Conservation (phyloP, 2,797 vertebrate species). For the Argentina silus region DNA sequence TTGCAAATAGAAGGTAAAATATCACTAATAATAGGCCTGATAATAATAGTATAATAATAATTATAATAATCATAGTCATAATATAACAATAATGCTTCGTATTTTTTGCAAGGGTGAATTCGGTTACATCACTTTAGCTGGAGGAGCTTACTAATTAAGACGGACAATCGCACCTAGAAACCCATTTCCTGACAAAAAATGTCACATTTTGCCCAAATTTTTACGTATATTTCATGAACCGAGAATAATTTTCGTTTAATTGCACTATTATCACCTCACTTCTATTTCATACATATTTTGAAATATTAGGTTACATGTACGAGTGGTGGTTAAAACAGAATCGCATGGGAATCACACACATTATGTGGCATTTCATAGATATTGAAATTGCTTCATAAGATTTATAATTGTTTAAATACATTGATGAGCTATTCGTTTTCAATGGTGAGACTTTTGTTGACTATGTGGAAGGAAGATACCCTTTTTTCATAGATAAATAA, state of each 20-base stretch:
- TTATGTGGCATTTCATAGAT: too few relatives aligned
- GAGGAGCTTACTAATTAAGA: too few relatives aligned
- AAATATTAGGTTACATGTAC: neutral
- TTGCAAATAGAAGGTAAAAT: neutral
- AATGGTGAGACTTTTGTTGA: too few relatives aligned
- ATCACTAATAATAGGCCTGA: neutral
- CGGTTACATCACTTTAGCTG: too few relatives aligned
- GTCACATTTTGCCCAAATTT: neutral
- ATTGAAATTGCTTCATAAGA: too few relatives aligned
- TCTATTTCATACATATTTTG: neutral
- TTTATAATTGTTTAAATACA: too few relatives aligned
- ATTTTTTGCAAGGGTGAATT: too few relatives aligned
- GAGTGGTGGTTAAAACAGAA: neutral
- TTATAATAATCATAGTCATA: slow-evolving; percentile 14
- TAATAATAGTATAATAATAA: slow-evolving; percentile 10
- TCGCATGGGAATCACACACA: too few relatives aligned
- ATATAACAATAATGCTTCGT: slow-evolving; percentile 7
- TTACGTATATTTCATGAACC: neutral
- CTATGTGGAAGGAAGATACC: neutral
- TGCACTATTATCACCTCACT: neutral
- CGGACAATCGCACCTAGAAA: too few relatives aligned
- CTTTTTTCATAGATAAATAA: neutral
- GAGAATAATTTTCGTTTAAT: neutral
- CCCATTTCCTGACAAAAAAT: too few relatives aligned
- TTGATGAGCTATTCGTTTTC: neutral